Base-by-base conservation (phyloP, 2,888 invertebrate genomes). In the Aphidoletes aphidimyza region DNA sequence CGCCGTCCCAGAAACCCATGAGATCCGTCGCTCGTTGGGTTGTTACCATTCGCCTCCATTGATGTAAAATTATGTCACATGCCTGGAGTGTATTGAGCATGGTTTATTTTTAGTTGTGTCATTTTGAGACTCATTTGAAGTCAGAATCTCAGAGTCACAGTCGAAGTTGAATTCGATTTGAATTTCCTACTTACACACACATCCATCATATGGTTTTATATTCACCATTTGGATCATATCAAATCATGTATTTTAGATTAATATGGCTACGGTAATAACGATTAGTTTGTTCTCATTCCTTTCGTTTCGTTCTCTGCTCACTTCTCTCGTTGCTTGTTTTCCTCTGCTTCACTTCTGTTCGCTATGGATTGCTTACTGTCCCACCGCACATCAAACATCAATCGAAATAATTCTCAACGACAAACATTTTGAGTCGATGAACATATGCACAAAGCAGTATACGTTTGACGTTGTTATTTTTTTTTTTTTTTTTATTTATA, bases 171-270 rank as follows among this genome's bases (percentile, higher is more conserved):
- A n/a, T n/a, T 42, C 42, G 42, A 42, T 9, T 42, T 14, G 14
- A 42, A 42, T 42, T 42, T 42, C 42, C 42, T 42, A 14, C 14
- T 42, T 26, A 22, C 54, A 26, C 54, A 17, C 54, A 54, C 26
- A 69, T 69, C 30, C 9, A 69, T 69, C 69, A 69, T 69, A n/a
- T 69, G 34, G 30, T 9, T 9, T 34, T 30, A 26, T 69, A 30
- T 14, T n/a, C 26, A 14, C 34, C 11, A 30, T 30, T 69, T 30
- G 69, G 30, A 69, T 69, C 30, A 69, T 69, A 69, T 69, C 69
- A 54, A 54, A 54, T 54, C 22, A 69, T 69, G 69, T 69, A 30
- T 69, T 69, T 69, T 69, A 30, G 69, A 30, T 69, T 69, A 69
- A 30, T 69, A 30, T 30, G 34, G 30, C 69, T 69, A n/a, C 30